Evolutionary conservation across 2,113 vertebrate genomes (phyloP).

Genomic region (Phalacrocorax aristotelis): DNA sequence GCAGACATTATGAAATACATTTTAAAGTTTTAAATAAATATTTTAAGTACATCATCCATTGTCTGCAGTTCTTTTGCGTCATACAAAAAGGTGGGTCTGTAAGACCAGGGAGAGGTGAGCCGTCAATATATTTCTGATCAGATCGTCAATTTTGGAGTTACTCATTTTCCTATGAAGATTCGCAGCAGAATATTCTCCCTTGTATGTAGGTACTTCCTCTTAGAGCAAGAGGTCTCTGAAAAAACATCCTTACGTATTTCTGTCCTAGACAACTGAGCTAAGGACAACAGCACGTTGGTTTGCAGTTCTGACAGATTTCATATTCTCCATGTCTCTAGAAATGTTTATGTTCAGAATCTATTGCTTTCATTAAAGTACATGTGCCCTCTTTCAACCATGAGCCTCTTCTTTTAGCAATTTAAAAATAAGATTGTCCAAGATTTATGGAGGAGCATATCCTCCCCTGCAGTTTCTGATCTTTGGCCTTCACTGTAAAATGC

Average conservation of each 20-base stretch:
- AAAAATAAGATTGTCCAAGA: neutral
- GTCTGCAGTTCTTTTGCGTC: neutral
- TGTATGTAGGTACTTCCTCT: neutral
- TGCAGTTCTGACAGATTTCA: neutral
- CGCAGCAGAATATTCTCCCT: neutral
- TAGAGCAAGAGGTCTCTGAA: neutral
- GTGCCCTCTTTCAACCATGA: neutral
- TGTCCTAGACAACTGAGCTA: neutral
- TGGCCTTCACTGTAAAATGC: neutral
- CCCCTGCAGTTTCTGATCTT: neutral
- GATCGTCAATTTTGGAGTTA: neutral
- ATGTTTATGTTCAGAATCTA: neutral
- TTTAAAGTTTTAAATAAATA: conserved; percentile 2
- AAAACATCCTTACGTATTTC: neutral
- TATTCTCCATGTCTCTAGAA: neutral
- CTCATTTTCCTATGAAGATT: neutral
- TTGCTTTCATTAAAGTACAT: neutral
- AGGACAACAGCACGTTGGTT: neutral
- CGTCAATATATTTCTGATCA: neutral
- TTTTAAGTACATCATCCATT: neutral
- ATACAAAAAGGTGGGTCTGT: neutral
- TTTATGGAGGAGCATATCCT: neutral
- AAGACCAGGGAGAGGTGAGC: neutral
- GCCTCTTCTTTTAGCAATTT: neutral
- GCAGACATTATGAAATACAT: neutral